Conservation (phyloP, 2,888 invertebrate genomes). For the Stenoptilia bipunctidactyla region DNA sequence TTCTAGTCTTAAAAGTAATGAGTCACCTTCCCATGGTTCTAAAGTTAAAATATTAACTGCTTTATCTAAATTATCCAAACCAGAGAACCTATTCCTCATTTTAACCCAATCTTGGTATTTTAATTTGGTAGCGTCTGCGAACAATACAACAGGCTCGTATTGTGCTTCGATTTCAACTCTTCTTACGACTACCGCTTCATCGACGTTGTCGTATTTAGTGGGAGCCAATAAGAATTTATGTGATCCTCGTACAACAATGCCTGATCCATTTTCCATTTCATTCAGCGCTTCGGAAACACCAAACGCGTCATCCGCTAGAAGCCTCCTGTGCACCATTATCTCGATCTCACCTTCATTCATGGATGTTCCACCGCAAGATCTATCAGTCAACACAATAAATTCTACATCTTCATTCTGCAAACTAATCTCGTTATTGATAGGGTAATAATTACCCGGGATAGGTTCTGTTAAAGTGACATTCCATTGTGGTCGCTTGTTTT, state of each 20-base stretch:
- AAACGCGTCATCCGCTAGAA: conserved; percentile 89
- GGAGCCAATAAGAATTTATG: conserved; percentile 65
- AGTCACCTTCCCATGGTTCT: conserved; percentile 78
- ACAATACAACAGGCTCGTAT: conserved; percentile 67
- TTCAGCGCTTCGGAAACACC: conserved; percentile 94
- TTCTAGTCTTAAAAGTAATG: conserved; percentile 80
- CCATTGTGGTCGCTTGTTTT: conserved; percentile 83
- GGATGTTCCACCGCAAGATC: conserved; percentile 87
- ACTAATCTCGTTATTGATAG: conserved; percentile 85
- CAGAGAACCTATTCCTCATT: conserved; percentile 40
- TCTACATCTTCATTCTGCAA: conserved; percentile 69
- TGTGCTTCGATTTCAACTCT: conserved; percentile 10
- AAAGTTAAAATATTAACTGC: conserved; percentile 83
- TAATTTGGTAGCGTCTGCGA: conserved; percentile 64
- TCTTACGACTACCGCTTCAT: conserved; percentile 11
- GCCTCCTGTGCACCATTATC: conserved; percentile 88
- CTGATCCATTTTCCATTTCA: conserved; percentile 79
- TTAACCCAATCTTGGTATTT: conserved; percentile 64
- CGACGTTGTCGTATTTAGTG: background rate
- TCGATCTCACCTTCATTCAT: conserved; percentile 82
- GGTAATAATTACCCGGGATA: conserved; percentile 92
- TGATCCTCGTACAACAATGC: conserved; percentile 78
- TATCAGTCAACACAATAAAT: conserved; percentile 77
- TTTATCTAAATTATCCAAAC: conserved; percentile 71
- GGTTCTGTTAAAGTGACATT: conserved; percentile 76